Base-by-base conservation (phyloP, 2,797 vertebrate genomes). In the Pitangus sulphuratus region DNA sequence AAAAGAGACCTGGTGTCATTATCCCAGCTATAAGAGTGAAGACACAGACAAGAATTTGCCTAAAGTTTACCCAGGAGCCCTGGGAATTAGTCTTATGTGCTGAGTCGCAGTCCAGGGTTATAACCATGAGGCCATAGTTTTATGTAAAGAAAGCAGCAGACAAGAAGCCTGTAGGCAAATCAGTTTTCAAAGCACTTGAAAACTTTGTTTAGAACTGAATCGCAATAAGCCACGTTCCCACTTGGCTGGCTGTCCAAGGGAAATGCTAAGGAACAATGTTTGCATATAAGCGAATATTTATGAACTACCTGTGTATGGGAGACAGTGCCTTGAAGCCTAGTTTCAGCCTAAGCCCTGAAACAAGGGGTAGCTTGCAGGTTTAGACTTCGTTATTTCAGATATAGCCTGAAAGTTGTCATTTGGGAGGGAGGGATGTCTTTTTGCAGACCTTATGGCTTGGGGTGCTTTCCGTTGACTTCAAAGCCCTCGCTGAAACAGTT, bases 31-130 rank as follows among this genome's bases (percentile, higher is more conserved):
- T 74, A 89, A 74, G 86, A 84, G 81, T 0, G 11, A 31, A 87
- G 60, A 53, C 86, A 93, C 77, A 95, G 92, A 94, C 80, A 71
- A 83, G 80, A 78, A 95, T 96, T 96, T 97, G 92, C 95, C 89
- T 96, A 90, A 90, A 92, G 64, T 93, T 87, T 92, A 60, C 80
- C 88, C 40, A 30, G 62, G 51, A 93, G 84, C 60, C 80, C 74
- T 95, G 95, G 81, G 96, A 97, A 77, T 83, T 7, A 78, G n/a
- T n/a, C 12, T 35, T n/a, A 25, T 8, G 25, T 64, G 56, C 70
- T 53, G 58, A 39, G 50, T 66, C 64, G 37, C 74, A 79, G 66
- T 24, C 28, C 33, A 2, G 74, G 48, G 25, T 51, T 93, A 2
- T 22, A 93, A 82, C 48, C 40, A 44, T 5, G 50, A 70, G 83